Conservation (phyloP, 2,888 invertebrate genomes). For the Gibbula magus region DNA sequence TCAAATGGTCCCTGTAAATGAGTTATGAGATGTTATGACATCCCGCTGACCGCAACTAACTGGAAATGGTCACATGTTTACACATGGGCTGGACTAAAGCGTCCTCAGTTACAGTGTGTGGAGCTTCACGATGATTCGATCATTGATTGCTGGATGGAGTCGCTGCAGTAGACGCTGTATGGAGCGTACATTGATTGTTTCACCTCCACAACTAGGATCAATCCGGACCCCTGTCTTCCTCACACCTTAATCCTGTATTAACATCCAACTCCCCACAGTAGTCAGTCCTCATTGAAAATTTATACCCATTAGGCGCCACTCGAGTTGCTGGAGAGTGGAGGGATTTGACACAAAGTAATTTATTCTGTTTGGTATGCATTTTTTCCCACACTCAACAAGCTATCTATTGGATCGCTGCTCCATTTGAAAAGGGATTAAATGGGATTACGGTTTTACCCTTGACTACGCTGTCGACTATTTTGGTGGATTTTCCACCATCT, state of each 20-base stretch:
- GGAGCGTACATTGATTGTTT: neutral
- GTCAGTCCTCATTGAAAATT: neutral
- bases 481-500: neutral
- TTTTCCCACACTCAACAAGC: neutral
- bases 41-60: too few relatives aligned
- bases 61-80: too few relatives aligned
- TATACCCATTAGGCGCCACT: neutral
- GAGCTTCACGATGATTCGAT: too few relatives aligned
- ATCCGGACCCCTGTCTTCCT: neutral
- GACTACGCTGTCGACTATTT: neutral
- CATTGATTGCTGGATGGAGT: neutral
- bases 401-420: neutral
- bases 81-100: too few relatives aligned
- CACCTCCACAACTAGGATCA: neutral
- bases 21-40: too few relatives aligned
- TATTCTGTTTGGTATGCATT: neutral
- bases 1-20: too few relatives aligned
- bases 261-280: neutral
- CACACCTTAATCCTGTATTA: conserved; percentile 1
- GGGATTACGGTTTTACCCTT: neutral
- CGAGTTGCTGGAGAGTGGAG: neutral
- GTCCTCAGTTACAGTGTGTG: too few relatives aligned
- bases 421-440: conserved; percentile 5
- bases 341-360: conserved; percentile 4
- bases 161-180: neutral